These are phyloP conservation scores for Drosophila leontia DNA, from an alignment of 1,140 invertebrate species.

Conservation along the genomic window DNA sequence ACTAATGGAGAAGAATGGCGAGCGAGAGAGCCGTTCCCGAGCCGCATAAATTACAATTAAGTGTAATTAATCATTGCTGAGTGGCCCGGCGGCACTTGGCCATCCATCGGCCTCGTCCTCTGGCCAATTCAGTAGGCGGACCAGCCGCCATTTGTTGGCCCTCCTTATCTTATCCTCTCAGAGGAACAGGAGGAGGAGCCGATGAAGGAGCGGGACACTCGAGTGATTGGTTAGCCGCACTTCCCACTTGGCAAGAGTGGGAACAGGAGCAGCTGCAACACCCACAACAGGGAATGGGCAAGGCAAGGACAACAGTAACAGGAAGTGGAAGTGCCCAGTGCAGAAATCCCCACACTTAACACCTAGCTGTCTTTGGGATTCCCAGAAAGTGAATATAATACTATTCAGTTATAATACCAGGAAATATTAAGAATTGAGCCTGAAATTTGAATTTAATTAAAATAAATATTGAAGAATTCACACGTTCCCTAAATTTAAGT, in stretches of 20 bases:
- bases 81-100: conserved; percentile 42
- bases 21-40: conserved; percentile 18
- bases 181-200: background rate
- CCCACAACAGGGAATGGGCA: conserved; percentile 1
- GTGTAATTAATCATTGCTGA: conserved; percentile 79
- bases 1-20: conserved; percentile 58
- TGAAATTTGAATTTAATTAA: background rate
- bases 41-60: conserved; percentile 80
- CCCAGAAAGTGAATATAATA: background rate
- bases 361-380: conserved; percentile 22
- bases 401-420: background rate
- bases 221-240: conserved; percentile 71
- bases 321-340: conserved; percentile 11
- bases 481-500: background rate
- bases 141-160: conserved; percentile 63
- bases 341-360: conserved; percentile 50
- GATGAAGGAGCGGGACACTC: conserved; percentile 17
- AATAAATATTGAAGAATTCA: background rate
- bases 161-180: conserved; percentile 29
- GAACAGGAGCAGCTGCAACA: conserved; percentile 44
- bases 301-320: conserved; percentile 23
- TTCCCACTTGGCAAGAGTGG: conserved; percentile 52
- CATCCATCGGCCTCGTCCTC: conserved; percentile 35
- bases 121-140: conserved; percentile 59
- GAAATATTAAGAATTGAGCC: background rate